Percentiles rank a stretch among this genome's conserved stretches.
Evolutionary conservation across 1,140 invertebrate genomes (phyloP).

Genomic region (Dendrolimus kikuchii): DNA sequence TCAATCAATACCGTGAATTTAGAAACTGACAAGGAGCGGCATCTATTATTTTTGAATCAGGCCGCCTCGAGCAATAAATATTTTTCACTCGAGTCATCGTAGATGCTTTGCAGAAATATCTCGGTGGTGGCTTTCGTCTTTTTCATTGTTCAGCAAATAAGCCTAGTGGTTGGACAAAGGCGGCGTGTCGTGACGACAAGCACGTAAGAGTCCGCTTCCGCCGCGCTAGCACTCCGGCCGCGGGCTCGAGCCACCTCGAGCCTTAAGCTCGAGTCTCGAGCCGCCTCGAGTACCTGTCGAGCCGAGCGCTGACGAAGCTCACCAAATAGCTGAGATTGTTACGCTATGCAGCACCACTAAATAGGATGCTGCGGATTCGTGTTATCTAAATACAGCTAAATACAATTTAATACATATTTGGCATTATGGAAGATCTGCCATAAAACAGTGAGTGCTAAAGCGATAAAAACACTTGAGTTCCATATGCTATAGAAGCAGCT

Average conservation of each 20-base stretch:
- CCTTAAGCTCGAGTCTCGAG: constrained; percentile 36
- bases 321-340: constrained; percentile 59
- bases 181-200: constrained; percentile 54
- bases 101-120: constrained; percentile 43
- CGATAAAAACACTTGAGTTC: no score
- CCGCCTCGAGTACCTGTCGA: constrained; percentile 47
- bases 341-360: constrained; percentile 44
- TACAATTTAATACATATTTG: constrained; percentile 8
- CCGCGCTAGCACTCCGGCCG: constrained; percentile 57
- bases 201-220: constrained; percentile 66
- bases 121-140: constrained; percentile 52
- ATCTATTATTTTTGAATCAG: constrained; percentile 37
- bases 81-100: constrained; percentile 15
- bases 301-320: constrained; percentile 62
- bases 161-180: constrained; percentile 67
- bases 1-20: constrained; percentile 60
- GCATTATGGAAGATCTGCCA: no score
- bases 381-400: constrained; percentile 10
- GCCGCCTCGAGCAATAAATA: constrained; percentile 37
- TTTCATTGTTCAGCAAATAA: constrained; percentile 70
- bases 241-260: constrained; percentile 32
- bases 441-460: no score
- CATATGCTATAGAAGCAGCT: no score
- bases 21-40: constrained; percentile 30
- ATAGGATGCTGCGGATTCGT: constrained; percentile 38